Base-by-base conservation (phyloP, 2,888 invertebrate species). In the Caenorhabditis zanzibari region DNA sequence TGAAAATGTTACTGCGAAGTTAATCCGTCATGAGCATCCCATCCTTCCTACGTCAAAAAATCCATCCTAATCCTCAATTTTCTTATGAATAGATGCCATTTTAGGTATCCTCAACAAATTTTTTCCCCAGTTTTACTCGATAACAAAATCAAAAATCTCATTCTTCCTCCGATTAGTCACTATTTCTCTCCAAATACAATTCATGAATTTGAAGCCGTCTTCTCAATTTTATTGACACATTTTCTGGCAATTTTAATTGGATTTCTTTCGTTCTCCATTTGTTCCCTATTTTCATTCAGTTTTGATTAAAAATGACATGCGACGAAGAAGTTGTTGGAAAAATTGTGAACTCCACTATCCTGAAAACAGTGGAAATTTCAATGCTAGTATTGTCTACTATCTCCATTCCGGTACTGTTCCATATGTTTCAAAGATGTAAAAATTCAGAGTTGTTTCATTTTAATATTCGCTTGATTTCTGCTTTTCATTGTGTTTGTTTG, bases 381-480 rank as follows among this genome's bases (percentile, higher is more conserved):
- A 68, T 68, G 66, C 16, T 68, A 7, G 52, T 52, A 10, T 9
- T 68, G 32, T 68, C 66, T 0, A 35, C 52, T 12, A 52, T 68
- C 10, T 68, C 66, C 5, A 68, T 68, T 35, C 66, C 66, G 7
- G 66, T 68, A 4, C 52, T 68, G 5, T 49, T 52, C 52, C 66
- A 68, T 9, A 68, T 68, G 66, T 68, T 68, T 35, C 28, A 47
- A 22, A 52, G 66, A 22, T 68, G 66, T 32, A 68, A 68, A 35
- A 68, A 68, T 35, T 26, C 35, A 14, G 22, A 68, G 22, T n/a
- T 74, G 3, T 66, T 81, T 19, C 80, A 81, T 61, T 47, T 81
- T 26, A 81, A 81, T 44, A 68, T 81, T 24, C 47, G 73, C 54
- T 32, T 74, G 12, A 68, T 81, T 12, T 52, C 59, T 14, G 68